A percentile compares a stretch with the other conserved stretches of the same genome.
These are phyloP conservation scores for Schizopygopsis pylzovi DNA, from an alignment of 2,797 vertebrate species.

Conservation along the genomic window DNA sequence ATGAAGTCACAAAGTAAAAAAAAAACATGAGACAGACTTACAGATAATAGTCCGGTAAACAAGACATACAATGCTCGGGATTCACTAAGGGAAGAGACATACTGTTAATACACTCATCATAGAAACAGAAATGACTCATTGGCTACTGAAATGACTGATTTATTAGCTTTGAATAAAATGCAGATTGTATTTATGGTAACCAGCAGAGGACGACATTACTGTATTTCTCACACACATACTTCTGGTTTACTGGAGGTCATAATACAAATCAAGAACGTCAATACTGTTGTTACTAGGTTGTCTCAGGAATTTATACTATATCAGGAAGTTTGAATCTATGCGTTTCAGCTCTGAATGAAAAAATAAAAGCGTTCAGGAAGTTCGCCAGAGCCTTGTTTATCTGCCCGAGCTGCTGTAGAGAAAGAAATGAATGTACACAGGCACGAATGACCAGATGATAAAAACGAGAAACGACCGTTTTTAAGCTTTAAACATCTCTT, in stretches of 20 bases:
- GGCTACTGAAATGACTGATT: neutral
- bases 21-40: slow-evolving; percentile 72
- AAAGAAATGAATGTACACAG: neutral
- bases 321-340: neutral
- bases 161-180: neutral
- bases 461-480: neutral
- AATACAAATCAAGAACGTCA: neutral
- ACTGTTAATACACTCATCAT: neutral
- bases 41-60: slow-evolving; percentile 83
- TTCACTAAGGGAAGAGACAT: slow-evolving; percentile 75
- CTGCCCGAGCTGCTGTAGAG: neutral
- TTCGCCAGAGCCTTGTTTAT: slow-evolving; percentile 12
- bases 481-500: neutral
- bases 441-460: neutral
- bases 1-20: neutral
- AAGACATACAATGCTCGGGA: slow-evolving; percentile 80
- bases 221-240: neutral
- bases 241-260: neutral
- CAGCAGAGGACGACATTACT: neutral
- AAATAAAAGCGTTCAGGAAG: neutral
- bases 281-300: neutral
- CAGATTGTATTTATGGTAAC: neutral
- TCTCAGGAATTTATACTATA: neutral
- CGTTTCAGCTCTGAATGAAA: neutral
- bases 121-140: slow-evolving; percentile 53